Conservation (phyloP, 2,113 vertebrate genomes). For the Sapajus apella region DNA sequence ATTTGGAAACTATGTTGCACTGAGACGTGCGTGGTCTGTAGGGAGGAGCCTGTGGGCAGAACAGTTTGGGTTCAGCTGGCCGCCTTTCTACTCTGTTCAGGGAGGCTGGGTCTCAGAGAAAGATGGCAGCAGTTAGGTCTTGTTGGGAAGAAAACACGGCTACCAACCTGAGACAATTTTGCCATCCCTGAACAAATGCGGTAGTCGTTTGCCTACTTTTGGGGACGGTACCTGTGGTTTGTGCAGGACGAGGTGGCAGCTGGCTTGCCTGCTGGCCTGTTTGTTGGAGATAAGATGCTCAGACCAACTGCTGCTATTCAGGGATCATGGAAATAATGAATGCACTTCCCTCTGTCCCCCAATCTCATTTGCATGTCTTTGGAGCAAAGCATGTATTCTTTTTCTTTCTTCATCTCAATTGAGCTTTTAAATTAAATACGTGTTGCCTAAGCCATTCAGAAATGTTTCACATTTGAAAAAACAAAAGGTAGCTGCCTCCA, state of each 20-base stretch:
- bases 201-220: background rate
- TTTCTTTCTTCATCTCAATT: slow-evolving; percentile 17
- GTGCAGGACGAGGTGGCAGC: accelerated
- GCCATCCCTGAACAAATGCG: slow-evolving; percentile 55
- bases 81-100: background rate
- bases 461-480: background rate
- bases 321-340: background rate
- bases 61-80: background rate
- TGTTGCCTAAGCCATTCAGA: slow-evolving; percentile 33
- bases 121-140: background rate
- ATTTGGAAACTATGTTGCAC: background rate
- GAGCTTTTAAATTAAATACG: slow-evolving; percentile 29
- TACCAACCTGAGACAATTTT: background rate
- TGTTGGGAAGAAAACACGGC: slow-evolving; percentile 21
- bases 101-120: slow-evolving; percentile 12
- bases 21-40: background rate
- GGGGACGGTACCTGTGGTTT: background rate
- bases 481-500: background rate
- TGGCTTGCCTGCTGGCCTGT: slow-evolving; percentile 29
- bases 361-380: slow-evolving; percentile 59
- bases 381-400: slow-evolving; percentile 22
- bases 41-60: background rate
- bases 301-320: background rate
- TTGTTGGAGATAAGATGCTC: slow-evolving; percentile 46
- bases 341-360: background rate